phyloP scores from a whole-genome alignment of 37 sponge, comb jelly and placozoan genomes.

The Hexactinellida sp. region DNA sequence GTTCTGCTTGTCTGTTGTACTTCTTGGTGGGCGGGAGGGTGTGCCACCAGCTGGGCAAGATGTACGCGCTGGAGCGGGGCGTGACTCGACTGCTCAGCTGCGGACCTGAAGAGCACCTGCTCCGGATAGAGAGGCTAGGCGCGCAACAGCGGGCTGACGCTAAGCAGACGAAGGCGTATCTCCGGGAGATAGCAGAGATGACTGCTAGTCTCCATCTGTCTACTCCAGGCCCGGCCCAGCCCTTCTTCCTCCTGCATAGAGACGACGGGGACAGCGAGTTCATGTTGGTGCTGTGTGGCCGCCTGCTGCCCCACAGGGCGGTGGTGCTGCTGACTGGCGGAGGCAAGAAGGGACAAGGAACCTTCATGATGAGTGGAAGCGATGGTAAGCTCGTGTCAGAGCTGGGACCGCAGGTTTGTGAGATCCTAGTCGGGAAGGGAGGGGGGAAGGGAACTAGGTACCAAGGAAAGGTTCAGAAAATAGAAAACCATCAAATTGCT shows the following conservation, averaged over 20 bases:
- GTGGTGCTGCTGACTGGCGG: conserved; percentile 68
- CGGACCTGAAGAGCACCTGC: conserved; percentile 49
- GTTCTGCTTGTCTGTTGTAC: conserved; percentile 41
- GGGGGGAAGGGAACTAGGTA: conserved; percentile 80
- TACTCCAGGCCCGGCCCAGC: conserved; percentile 19
- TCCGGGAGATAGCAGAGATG: conserved; percentile 68
- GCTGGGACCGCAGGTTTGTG: conserved; percentile 68
- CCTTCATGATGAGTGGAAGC: conserved; percentile 68
- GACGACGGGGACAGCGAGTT: conserved; percentile 81
- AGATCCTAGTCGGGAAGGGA: conserved; percentile 71
- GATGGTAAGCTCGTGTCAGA: conserved; percentile 31
- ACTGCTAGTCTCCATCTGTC: conserved; percentile 32
- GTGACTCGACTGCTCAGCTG: conserved; percentile 73
- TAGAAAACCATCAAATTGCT: conserved; percentile 29
- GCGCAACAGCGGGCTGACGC: conserved; percentile 23
- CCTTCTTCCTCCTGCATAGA: conserved; percentile 36
- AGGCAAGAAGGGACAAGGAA: conserved; percentile 48
- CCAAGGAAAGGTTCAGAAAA: conserved; percentile 70
- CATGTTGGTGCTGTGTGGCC: conserved; percentile 47
- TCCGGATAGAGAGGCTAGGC: conserved; percentile 35
- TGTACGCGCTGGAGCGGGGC: conserved; percentile 35
- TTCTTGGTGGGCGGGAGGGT: conserved; percentile 77
- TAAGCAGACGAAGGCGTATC: conserved; percentile 16
- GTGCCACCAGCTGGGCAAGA: conserved; percentile 23
- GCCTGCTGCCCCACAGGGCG: conserved; percentile 20